phyloP scores from a whole-genome alignment of 1,140 invertebrate genomes.

The Anastrepha ludens region DNA sequence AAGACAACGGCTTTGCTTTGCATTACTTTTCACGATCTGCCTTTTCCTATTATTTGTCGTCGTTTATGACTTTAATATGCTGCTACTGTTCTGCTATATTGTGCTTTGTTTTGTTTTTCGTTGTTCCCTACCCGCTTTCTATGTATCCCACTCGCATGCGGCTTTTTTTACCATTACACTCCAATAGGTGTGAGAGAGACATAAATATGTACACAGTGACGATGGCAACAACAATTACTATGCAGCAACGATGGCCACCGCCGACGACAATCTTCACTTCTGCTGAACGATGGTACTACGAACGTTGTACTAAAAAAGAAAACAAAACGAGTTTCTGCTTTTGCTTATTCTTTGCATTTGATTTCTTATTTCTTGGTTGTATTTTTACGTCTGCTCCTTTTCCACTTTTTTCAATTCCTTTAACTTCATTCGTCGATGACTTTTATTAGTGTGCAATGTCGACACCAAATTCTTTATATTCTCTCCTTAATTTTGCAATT shows the following conservation, averaged over 20 bases:
- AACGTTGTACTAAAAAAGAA: slow-evolving; percentile 55
- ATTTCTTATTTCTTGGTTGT: background rate
- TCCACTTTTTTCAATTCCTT: background rate
- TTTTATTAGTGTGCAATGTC: slow-evolving; percentile 44
- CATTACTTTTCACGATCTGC: background rate
- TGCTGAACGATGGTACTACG: slow-evolving; percentile 20
- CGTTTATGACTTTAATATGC: background rate
- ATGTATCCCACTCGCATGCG: slow-evolving; percentile 12
- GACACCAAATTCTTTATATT: slow-evolving; percentile 40
- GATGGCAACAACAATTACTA: slow-evolving; percentile 42
- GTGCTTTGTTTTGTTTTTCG: slow-evolving; percentile 50
- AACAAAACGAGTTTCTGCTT: slow-evolving; percentile 58
- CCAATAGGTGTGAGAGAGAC: slow-evolving; percentile 30
- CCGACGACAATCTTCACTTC: slow-evolving; percentile 26
- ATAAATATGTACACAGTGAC: background rate
- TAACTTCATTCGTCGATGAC: slow-evolving; percentile 28
- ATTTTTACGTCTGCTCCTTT: slow-evolving; percentile 15
- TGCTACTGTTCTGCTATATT: background rate
- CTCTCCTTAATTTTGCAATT: slow-evolving; percentile 31
- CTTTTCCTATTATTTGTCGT: slow-evolving; percentile 34
- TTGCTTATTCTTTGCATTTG: slow-evolving; percentile 10
- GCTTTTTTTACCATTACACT: slow-evolving; percentile 34
- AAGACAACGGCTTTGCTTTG: slow-evolving; percentile 24
- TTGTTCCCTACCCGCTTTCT: slow-evolving; percentile 36
- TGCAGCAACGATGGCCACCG: slow-evolving; percentile 27